A percentile compares a stretch with the other conserved stretches of the same genome.
Conservation (phyloP, 2,888 invertebrate genomes). For the Galerucella calmariensis region DNA sequence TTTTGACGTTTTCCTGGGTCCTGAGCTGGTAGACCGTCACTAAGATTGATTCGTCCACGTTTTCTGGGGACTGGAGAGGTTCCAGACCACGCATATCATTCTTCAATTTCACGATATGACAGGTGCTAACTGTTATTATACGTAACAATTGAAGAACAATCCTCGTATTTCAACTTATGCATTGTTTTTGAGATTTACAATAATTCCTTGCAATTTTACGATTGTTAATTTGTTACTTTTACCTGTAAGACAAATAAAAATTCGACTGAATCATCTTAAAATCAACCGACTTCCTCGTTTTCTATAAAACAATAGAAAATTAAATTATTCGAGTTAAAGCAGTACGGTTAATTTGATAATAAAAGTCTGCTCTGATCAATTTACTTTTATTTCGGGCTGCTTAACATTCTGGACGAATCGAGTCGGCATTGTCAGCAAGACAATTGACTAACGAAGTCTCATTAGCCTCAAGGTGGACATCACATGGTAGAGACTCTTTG, state of each 20-base stretch:
- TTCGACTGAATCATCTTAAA: constrained; percentile 7
- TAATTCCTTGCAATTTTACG: too few relatives aligned
- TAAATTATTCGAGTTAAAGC: constrained; percentile 51
- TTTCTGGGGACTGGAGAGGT: too few relatives aligned
- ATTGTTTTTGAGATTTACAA: too few relatives aligned
- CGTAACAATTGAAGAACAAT: too few relatives aligned
- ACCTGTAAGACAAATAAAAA: not conserved
- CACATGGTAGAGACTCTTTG: constrained; percentile 49
- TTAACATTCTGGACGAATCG: constrained; percentile 56
- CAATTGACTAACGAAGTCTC: constrained; percentile 61
- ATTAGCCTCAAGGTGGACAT: constrained; percentile 60
- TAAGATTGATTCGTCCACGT: too few relatives aligned
- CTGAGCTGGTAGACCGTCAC: too few relatives aligned
- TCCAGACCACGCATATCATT: too few relatives aligned
- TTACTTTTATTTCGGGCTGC: constrained; percentile 48
- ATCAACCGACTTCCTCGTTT: constrained; percentile 23
- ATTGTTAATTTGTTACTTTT: too few relatives aligned
- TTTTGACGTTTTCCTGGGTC: too few relatives aligned
- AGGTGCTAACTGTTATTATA: too few relatives aligned
- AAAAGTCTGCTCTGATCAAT: constrained; percentile 49
- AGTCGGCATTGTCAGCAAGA: constrained; percentile 58
- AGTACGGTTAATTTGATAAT: constrained; percentile 52
- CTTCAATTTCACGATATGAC: too few relatives aligned
- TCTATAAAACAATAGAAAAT: constrained; percentile 49
- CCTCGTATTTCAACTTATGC: too few relatives aligned